Base-by-base conservation (phyloP, 1,140 invertebrate species). In the Caenorhabditis remanei region DNA sequence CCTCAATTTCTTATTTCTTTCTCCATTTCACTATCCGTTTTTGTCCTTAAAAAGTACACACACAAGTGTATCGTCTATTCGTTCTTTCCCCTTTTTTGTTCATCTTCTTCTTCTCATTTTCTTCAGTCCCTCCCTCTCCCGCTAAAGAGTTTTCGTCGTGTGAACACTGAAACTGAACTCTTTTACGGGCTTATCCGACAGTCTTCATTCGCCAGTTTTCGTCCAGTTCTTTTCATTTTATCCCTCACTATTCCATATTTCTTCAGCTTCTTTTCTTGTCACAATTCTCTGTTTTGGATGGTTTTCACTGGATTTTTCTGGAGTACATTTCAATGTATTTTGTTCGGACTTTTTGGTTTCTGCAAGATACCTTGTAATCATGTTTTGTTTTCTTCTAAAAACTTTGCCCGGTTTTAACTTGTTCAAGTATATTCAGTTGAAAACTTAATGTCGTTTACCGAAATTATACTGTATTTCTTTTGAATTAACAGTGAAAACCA, bases 121-220 rank as follows among this genome's bases (percentile, higher is more conserved):
- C 65, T 16, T 50, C 71, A 9, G 24, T 24, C 40, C 61, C 61
- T 16, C 16, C 61, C 40, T 16, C 41, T 50, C 46, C 71, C 71
- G 71, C n/a, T 79, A 79, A 79, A 79, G 71, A 79, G 71, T 79
- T 79, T 79, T 79, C 71, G 11, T 71, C 55, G 55, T 58, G 65
- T 79, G 71, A 79, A 79, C 71, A 79, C 71, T 79, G 71, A 79
- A 79, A 79, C 71, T 79, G 71, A 79, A 79, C 71, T 79, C 71
- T 79, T 79, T 79, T 79, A 79, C 71, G 71, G 71, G 40, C 43
- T 50, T 71, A 71, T 71, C 67, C 67, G 41, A 43, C 67, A 46
- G 13, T 71, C 41, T 8, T 71, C 19, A 32, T 40, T 41, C 9
- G 8, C 43, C n/a, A 71, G 67, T 79, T 41, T 40, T 53, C 50